phyloP scores from a whole-genome alignment of 2,888 invertebrate genomes.

The Caenorhabditis sp. region DNA sequence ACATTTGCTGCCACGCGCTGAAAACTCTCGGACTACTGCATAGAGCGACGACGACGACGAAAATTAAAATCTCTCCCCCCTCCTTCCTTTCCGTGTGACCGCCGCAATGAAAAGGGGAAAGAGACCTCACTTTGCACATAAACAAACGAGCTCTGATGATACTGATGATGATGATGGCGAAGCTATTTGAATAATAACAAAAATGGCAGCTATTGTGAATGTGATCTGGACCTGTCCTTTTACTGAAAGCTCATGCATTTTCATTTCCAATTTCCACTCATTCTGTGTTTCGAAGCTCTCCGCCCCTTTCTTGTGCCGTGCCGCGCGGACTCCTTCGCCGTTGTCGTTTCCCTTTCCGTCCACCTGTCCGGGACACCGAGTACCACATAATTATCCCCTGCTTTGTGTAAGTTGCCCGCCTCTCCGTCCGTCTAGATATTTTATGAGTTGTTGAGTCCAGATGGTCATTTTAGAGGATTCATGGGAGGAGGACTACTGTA shows the following conservation, averaged over 20 bases:
- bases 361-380: slow-evolving; percentile 30
- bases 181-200: too few species aligned
- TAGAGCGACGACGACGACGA: too few species aligned
- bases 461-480: not conserved
- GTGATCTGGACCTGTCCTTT: not conserved
- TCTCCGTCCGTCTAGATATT: too few species aligned
- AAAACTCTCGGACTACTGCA: not conserved
- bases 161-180: too few species aligned
- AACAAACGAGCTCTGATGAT: too few species aligned
- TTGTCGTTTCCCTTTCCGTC: slow-evolving; percentile 21
- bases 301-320: slow-evolving; percentile 6
- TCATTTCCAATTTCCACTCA: too few species aligned
- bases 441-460: not conserved
- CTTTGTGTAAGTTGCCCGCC: too few species aligned
- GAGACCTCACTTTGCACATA: too few species aligned
- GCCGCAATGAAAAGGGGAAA: too few species aligned
- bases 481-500: too few species aligned
- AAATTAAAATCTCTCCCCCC: too few species aligned
- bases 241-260: not conserved
- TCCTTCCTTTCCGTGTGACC: too few species aligned
- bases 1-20: not conserved
- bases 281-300: slow-evolving; percentile 3
- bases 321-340: not conserved
- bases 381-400: slow-evolving; percentile 2
- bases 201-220: not conserved